Evolutionary conservation across 2,888 invertebrate genomes (phyloP), one percentile per base, ranked within the genome.

Genomic region (Hirtodrosophila alboralis): DNA sequence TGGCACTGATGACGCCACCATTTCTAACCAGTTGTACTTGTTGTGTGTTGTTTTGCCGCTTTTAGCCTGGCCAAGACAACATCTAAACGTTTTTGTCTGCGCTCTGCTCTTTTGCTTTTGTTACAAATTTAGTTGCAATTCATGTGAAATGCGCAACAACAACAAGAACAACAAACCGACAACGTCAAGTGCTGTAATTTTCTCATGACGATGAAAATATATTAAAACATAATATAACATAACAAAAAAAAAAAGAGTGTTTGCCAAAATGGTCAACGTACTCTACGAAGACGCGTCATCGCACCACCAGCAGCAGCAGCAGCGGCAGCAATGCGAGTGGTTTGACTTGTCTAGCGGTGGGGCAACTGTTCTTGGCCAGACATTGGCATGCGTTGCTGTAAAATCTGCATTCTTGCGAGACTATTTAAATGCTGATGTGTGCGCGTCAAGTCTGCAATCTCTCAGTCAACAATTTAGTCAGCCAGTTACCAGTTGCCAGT

Each of bases 51-150:
- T n/a, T 45, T 38, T 33, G 21, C 49, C 54, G 49, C 14, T 44
- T 36, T 43, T 21, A 33, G 51, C 38, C 38, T 36, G 18, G 26
- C 1, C 1, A 33, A 41, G 16, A 28, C 34, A 27, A 34, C 21
- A 33, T 37, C 14, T 69, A 52, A 57, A 41, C 36, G 45, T 60
- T 63, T 40, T 43, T 52, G 61, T 66, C 36, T 59, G 54, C 40
- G 28, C 14, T 47, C 37, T 47, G n/a, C n/a, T n/a, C n/a, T 61
- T 43, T 40, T 41, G 40, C 40, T 81, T 72, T 81, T 73, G 81
- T 74, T 72, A 86, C 77, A 74, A 81, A 84, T 81, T 81, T 67
- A 65, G 71, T 61, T 84, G 84, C 80, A 81, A 77, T 86, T 84
- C 80, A 81, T 77, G 84, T 44, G 76, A 83, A 83, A 58, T 65